A percentile compares a stretch with the other conserved stretches of the same genome.
Conservation (phyloP, 2,113 vertebrate genomes). For the Stomatorhinus ivindoensis region DNA sequence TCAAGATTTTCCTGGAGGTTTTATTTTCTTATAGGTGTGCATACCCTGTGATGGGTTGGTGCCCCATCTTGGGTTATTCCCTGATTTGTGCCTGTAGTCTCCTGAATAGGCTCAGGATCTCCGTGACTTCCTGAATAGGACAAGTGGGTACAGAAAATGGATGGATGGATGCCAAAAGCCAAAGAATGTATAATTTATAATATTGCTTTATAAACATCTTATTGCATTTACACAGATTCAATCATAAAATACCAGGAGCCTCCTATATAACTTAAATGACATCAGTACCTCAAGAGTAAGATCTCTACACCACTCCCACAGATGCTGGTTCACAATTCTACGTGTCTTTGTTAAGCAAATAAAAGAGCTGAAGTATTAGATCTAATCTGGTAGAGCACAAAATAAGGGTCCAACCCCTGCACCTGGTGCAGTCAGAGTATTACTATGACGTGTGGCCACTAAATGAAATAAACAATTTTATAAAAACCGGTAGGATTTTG, state of each 20-base stretch:
- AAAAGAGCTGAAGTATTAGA: not conserved
- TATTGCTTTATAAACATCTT: not conserved
- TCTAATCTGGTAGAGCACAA: not conserved
- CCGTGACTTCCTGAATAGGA: not conserved
- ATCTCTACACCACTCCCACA: not conserved
- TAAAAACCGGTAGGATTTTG: not conserved
- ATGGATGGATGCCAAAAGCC: not conserved
- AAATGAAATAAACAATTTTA: not conserved
- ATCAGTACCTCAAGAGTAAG: not conserved
- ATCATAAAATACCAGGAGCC: not conserved
- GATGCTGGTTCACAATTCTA: not conserved
- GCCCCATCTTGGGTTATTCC: not conserved
- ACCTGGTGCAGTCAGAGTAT: not conserved
- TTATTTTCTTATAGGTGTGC: not conserved
- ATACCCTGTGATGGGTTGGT: not conserved
- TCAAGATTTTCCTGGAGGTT: not conserved
- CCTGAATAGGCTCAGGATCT: not conserved
- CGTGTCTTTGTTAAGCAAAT: not conserved
- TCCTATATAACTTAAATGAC: not conserved
- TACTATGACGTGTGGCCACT: not conserved
- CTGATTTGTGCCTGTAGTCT: not conserved
- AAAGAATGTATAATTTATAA: not conserved
- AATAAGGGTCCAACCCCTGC: not conserved
- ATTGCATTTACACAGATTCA: not conserved
- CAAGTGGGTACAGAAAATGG: not conserved